phyloP scores from a whole-genome alignment of 2,113 vertebrate genomes.

The Miniopterus natalensis region DNA sequence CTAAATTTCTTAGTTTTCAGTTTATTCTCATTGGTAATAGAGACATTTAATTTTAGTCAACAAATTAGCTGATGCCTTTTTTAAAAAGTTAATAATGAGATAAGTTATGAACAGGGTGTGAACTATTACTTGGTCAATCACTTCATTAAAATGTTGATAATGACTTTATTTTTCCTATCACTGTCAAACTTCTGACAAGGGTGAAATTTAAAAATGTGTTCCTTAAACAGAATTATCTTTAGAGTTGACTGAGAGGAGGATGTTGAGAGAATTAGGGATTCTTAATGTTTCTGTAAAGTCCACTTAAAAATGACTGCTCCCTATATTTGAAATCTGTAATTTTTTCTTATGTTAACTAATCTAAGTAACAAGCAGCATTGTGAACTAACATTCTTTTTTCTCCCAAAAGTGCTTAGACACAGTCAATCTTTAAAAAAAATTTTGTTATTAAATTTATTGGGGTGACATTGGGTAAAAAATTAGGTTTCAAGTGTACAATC shows the following conservation, averaged over 20 bases:
- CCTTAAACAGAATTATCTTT: conserved; percentile 41
- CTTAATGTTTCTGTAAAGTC: not conserved
- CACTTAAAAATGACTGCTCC: not conserved
- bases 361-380: not conserved
- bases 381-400: not conserved
- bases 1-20: not conserved
- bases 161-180: conserved; percentile 21
- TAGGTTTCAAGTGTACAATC: not conserved
- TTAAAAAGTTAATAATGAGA: not conserved
- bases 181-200: not conserved
- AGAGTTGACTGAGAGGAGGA: not conserved
- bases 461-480: not conserved
- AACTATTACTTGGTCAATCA: conserved; percentile 1
- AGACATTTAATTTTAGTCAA: not conserved
- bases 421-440: not conserved
- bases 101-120: not conserved
- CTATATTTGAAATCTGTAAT: not conserved
- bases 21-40: not conserved
- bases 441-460: not conserved
- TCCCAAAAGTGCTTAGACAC: not conserved
- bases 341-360: not conserved
- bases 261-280: not conserved
- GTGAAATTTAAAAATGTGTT: not conserved
- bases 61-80: not conserved
- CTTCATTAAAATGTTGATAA: not conserved